Conservation (phyloP, 2,113 vertebrate genomes). For the Halichoeres trimaculatus region DNA sequence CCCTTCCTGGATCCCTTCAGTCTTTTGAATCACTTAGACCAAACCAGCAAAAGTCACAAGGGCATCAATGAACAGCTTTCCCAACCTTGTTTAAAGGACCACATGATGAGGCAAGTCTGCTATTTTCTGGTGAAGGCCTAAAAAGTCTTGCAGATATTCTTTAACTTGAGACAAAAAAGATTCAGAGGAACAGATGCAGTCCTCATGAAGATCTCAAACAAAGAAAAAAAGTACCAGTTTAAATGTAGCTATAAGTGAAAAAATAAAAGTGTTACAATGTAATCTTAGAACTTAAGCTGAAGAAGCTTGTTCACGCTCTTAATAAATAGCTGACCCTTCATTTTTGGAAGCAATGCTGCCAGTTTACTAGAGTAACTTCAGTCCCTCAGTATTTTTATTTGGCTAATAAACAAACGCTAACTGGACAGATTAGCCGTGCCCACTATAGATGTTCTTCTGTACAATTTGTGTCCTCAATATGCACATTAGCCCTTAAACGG, state of each 20-base stretch:
- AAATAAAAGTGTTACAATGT: constrained; percentile 28
- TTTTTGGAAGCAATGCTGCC: neutral
- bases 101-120: neutral
- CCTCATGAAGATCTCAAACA: neutral
- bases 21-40: neutral
- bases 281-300: neutral
- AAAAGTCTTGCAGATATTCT: neutral
- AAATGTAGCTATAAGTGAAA: constrained; percentile 10
- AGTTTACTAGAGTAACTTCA: constrained; percentile 13
- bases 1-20: neutral
- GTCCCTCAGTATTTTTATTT: constrained; percentile 8
- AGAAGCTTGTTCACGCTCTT: neutral
- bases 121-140: neutral
- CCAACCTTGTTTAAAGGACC: neutral
- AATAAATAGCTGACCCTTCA: constrained; percentile 33
- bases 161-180: neutral
- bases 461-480: constrained; percentile 35
- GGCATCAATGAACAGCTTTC: neutral
- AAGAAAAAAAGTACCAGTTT: constrained; percentile 7
- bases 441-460: constrained; percentile 23
- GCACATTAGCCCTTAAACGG: constrained; percentile 68
- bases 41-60: neutral
- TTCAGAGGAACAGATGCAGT: constrained; percentile 5
- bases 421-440: constrained; percentile 8
- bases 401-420: constrained; percentile 23